Conservation (phyloP, 2,797 vertebrate species). For the Dendrocincla tyrannina region DNA sequence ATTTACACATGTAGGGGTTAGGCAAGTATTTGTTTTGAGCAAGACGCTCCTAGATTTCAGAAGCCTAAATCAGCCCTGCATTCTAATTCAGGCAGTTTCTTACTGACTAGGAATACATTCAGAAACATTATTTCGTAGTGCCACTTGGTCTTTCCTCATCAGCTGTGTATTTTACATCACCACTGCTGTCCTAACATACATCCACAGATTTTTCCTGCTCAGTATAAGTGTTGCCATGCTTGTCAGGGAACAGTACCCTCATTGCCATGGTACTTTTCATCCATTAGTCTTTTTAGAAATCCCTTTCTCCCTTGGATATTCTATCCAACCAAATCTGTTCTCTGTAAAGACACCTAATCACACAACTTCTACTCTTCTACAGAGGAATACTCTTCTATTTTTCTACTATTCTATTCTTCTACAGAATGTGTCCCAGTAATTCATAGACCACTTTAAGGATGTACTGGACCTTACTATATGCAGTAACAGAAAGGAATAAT, state of each 20-base stretch:
- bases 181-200: neutral
- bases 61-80: neutral
- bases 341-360: neutral
- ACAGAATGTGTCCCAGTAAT: neutral
- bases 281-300: neutral
- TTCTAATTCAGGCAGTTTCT: neutral
- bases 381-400: neutral
- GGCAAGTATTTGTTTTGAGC: neutral
- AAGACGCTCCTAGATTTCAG: neutral
- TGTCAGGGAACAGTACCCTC: neutral
- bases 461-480: neutral
- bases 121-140: neutral
- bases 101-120: neutral
- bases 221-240: neutral
- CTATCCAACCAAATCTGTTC: neutral
- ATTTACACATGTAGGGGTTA: neutral
- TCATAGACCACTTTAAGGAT: neutral
- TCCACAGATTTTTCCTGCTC: neutral
- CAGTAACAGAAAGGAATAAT: neutral
- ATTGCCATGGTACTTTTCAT: neutral
- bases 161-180: neutral
- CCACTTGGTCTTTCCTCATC: neutral
- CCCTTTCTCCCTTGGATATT: neutral
- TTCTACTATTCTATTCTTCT: too few species aligned
- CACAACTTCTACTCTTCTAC: neutral